Conservation (phyloP, 1,140 invertebrate genomes). For the Scaptomyza graminum region DNA sequence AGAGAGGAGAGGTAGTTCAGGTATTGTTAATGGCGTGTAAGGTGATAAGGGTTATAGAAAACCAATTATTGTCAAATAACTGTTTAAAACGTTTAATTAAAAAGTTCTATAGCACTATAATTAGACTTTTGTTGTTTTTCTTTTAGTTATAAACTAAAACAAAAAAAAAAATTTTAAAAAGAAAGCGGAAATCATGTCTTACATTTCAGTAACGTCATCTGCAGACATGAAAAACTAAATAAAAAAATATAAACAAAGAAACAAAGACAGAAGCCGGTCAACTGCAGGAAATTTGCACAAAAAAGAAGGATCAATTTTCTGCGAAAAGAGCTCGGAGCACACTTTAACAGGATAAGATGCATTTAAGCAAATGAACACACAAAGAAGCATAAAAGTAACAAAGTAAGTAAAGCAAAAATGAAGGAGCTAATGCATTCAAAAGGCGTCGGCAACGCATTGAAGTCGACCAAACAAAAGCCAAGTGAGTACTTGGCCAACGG, state of each 20-base stretch:
- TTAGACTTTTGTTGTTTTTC: no score
- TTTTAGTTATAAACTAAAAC: neutral
- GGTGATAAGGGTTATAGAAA: conserved; percentile 20
- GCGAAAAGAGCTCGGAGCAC: conserved; percentile 46
- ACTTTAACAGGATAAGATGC: conserved; percentile 74
- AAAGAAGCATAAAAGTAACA: conserved; percentile 42
- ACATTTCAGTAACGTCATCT: conserved; percentile 46
- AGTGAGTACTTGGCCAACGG: conserved; percentile 29
- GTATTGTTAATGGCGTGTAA: conserved; percentile 26
- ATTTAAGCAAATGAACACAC: conserved; percentile 72
- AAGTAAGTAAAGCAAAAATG: neutral
- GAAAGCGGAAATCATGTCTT: conserved; percentile 54
- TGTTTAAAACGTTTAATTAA: conserved; percentile 15
- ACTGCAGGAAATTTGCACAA: conserved; percentile 66
- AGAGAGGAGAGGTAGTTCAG: conserved; percentile 8
- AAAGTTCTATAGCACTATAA: neutral
- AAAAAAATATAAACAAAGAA: conserved; percentile 41
- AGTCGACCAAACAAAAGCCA: conserved; percentile 41
- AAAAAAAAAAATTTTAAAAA: neutral
- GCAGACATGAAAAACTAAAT: conserved; percentile 60
- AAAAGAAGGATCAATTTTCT: conserved; percentile 62
- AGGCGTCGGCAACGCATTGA: conserved; percentile 38
- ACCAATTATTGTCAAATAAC: conserved; percentile 20
- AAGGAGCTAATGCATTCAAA: conserved; percentile 14
- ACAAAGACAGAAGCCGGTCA: conserved; percentile 39